Evolutionary conservation across 2,113 vertebrate species (phyloP).

Genomic region (Brachypodius melanocephalos): DNA sequence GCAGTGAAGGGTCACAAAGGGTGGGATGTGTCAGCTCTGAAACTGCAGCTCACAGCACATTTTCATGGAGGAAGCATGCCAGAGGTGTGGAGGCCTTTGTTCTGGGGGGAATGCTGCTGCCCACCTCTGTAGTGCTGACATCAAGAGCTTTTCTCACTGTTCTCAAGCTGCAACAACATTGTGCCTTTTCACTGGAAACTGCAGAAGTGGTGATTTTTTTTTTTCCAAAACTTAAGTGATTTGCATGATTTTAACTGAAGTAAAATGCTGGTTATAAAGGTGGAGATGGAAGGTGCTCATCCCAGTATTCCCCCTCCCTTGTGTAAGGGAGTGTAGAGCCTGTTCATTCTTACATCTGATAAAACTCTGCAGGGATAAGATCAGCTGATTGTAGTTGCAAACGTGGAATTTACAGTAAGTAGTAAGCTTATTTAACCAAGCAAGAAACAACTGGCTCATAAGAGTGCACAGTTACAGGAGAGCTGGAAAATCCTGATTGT

Average conservation of each 20-base stretch:
- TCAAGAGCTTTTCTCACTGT: background rate
- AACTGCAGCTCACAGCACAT: background rate
- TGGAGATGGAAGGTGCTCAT: background rate
- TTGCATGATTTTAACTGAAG: background rate
- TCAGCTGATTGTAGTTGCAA: background rate
- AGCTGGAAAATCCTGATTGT: background rate
- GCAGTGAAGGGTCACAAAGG: background rate
- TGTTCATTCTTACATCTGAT: background rate
- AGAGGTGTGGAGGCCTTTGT: background rate
- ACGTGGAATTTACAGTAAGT: background rate
- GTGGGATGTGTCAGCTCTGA: background rate
- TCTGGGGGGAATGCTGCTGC: background rate
- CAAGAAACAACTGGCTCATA: background rate
- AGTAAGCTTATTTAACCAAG: background rate
- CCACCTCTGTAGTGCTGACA: background rate
- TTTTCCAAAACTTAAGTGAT: background rate
- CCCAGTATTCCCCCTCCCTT: background rate
- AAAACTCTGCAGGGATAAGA: background rate
- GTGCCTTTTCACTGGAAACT: background rate
- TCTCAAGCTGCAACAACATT: background rate
- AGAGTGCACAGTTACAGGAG: background rate
- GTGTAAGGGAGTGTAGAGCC: fast-evolving
- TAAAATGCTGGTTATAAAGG: background rate
- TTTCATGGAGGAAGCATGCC: background rate
- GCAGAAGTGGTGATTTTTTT: background rate